Percentiles rank a stretch among this genome's conserved stretches.
Evolutionary conservation across 2,888 invertebrate species (phyloP).

Genomic region (Metacarcinus magister): DNA sequence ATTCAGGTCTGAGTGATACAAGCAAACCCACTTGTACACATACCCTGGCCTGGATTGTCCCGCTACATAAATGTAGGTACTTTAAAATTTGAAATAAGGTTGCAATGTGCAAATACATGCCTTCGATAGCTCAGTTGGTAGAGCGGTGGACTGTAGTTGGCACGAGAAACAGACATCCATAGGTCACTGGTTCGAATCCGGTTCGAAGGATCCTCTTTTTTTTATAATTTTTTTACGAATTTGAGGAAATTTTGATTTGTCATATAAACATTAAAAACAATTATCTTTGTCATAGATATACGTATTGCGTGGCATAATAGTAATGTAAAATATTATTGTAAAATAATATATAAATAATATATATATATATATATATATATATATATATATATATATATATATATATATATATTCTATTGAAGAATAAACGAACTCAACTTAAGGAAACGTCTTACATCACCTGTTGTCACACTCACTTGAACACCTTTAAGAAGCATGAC

Average conservation of each 20-base stretch:
- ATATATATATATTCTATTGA: neutral
- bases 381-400: too few relatives aligned
- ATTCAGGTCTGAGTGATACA: neutral
- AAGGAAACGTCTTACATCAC: neutral
- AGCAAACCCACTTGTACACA: too few relatives aligned
- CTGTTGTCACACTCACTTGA: neutral
- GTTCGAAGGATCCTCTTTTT: slow-evolving; percentile 81
- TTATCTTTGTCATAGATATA: neutral
- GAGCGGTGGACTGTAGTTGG: slow-evolving; percentile 83
- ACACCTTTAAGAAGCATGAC: neutral
- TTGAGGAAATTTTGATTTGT: neutral
- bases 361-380: neutral
- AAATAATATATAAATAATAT: neutral
- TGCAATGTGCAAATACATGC: too few relatives aligned
- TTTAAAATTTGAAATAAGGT: too few relatives aligned
- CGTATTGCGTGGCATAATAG: neutral
- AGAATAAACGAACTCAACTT: neutral
- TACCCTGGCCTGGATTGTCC: too few relatives aligned
- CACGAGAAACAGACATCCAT: slow-evolving; percentile 58
- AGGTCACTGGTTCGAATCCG: slow-evolving; percentile 83
- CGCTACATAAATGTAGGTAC: too few relatives aligned
- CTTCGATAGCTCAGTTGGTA: slow-evolving; percentile 83
- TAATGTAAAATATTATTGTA: neutral
- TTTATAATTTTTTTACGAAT: neutral
- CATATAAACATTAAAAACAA: neutral